Percentiles rank a stretch among this genome's conserved stretches.
phyloP scores from a whole-genome alignment of 2,113 vertebrate species.

The Egretta garzetta region DNA sequence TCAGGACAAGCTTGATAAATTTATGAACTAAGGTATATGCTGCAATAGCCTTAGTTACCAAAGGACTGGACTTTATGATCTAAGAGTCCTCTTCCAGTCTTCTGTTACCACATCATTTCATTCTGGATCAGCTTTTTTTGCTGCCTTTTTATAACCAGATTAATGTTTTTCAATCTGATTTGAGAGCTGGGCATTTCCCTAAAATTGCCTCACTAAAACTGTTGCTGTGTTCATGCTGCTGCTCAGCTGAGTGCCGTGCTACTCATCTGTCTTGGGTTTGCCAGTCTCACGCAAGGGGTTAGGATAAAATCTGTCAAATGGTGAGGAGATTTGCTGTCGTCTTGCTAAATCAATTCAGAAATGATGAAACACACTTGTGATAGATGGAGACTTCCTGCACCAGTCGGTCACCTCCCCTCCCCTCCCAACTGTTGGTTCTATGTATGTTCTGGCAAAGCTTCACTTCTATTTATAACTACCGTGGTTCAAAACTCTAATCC shows the following conservation, averaged over 20 bases:
- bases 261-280: background rate
- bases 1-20: constrained; percentile 10
- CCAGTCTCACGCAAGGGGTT: background rate
- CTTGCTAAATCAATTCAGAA: constrained; percentile 8
- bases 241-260: background rate
- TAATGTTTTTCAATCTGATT: constrained; percentile 26
- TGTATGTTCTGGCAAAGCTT: background rate
- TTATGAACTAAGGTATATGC: background rate
- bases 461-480: background rate
- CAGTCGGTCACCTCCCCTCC: background rate
- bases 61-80: constrained; percentile 3
- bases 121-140: background rate
- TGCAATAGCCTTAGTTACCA: background rate
- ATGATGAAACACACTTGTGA: background rate
- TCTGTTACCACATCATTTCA: background rate
- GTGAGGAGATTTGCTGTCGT: background rate
- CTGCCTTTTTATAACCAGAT: constrained; percentile 28
- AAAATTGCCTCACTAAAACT: constrained; percentile 17
- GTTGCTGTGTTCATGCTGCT: background rate
- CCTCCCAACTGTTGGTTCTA: background rate
- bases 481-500: background rate
- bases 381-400: background rate
- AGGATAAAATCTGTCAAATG: background rate
- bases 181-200: constrained; percentile 16
- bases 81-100: background rate